These are phyloP conservation scores for Protonibea diacanthus DNA, from an alignment of 2,797 vertebrate species.

Conservation along the genomic window DNA sequence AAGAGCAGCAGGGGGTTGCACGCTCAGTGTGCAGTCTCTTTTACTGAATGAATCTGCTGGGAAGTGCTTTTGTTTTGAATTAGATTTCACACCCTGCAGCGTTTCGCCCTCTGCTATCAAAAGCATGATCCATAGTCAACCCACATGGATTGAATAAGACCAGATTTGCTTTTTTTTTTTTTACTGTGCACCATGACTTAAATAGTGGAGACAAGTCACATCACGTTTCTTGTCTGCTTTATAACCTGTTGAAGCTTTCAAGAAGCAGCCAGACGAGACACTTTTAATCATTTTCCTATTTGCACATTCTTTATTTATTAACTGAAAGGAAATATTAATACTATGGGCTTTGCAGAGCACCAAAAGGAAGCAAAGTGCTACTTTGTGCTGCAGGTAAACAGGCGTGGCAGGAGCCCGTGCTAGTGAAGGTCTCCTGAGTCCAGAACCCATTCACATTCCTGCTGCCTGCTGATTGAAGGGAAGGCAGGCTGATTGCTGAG, in stretches of 20 bases:
- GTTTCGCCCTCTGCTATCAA: background rate
- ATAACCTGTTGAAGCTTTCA: slow-evolving; percentile 1
- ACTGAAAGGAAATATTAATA: background rate
- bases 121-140: background rate
- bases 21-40: background rate
- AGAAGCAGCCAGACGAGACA: background rate
- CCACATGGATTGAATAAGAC: background rate
- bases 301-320: background rate
- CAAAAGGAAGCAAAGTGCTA: slow-evolving; percentile 27
- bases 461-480: slow-evolving; percentile 24
- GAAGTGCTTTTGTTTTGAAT: slow-evolving; percentile 3
- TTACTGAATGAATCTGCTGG: background rate
- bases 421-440: slow-evolving; percentile 31
- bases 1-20: background rate
- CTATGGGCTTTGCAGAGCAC: slow-evolving; percentile 4
- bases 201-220: background rate
- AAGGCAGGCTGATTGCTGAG: slow-evolving; percentile 19
- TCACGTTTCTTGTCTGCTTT: background rate
- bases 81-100: background rate
- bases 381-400: slow-evolving; percentile 59
- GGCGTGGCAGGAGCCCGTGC: slow-evolving; percentile 47
- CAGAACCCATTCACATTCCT: slow-evolving; percentile 68
- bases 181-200: background rate
- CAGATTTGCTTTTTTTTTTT: background rate
- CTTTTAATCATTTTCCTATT: background rate